Percentiles rank a stretch among this genome's conserved stretches.
phyloP scores from a whole-genome alignment of 2,113 vertebrate species.

The Pseudonaja textilis region DNA sequence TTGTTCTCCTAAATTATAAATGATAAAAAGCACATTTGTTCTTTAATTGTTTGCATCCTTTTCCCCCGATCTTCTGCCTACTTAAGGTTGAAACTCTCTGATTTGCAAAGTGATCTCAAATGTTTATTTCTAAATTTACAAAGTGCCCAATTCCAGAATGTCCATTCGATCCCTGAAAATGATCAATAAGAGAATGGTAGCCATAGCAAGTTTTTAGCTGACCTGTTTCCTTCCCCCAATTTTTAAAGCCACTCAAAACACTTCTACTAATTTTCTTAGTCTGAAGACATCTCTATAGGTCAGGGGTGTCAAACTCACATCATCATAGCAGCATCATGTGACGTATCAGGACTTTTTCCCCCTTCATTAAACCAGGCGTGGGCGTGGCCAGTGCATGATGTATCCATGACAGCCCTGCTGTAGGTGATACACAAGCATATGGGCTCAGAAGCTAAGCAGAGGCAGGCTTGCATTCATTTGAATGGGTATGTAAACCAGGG shows the following conservation, averaged over 20 bases:
- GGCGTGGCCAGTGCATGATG: no score
- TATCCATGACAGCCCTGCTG: no score
- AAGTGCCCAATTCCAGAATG: neutral
- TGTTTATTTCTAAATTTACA: neutral
- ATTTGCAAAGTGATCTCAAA: neutral
- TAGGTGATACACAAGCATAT: neutral
- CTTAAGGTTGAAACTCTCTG: neutral
- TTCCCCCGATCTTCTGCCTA: neutral
- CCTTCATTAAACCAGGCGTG: no score
- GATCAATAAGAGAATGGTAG: neutral
- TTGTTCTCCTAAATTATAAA: neutral
- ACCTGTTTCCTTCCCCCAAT: neutral
- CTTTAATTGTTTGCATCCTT: neutral
- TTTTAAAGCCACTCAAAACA: neutral
- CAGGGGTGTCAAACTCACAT: no score
- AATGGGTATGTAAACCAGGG: neutral
- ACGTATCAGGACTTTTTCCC: no score
- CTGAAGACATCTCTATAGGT: neutral
- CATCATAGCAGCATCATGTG: no score
- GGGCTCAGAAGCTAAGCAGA: neutral
- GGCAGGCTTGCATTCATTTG: neutral
- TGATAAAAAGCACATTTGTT: neutral
- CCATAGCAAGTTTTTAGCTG: neutral
- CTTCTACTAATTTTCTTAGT: neutral
- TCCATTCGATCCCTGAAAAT: neutral